These are phyloP conservation scores for Melanerpes aurifrons DNA, from an alignment of 2,113 vertebrate species.

Conservation along the genomic window DNA sequence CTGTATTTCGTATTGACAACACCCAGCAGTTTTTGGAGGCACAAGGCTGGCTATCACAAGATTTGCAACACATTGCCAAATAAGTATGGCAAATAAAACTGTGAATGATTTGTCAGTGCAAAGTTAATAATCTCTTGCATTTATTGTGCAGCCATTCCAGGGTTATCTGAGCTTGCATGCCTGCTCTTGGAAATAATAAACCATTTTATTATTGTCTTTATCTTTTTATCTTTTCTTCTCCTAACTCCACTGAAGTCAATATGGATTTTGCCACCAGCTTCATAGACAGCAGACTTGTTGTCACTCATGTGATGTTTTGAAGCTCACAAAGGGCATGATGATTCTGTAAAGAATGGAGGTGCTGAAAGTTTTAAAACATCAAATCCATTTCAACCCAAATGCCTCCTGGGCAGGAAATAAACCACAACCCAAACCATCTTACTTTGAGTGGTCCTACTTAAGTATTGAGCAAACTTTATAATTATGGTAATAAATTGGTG, in stretches of 20 bases:
- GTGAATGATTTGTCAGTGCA: slow-evolving; percentile 56
- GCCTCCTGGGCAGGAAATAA: background rate
- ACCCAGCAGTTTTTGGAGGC: background rate
- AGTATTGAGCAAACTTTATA: slow-evolving; percentile 68
- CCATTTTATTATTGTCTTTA: slow-evolving; percentile 60
- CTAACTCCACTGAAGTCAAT: background rate
- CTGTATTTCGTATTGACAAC: background rate
- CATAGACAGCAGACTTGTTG: fast-evolving
- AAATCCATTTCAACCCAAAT: background rate
- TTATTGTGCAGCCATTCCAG: slow-evolving; percentile 24
- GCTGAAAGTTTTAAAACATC: slow-evolving; percentile 6
- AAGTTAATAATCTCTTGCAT: slow-evolving; percentile 52
- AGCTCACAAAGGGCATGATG: background rate
- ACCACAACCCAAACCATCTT: background rate
- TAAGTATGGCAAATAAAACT: slow-evolving; percentile 41
- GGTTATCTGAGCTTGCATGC: slow-evolving; percentile 39
- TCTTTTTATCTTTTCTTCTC: background rate
- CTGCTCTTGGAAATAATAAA: slow-evolving; percentile 60
- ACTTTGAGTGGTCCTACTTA: slow-evolving; percentile 81
- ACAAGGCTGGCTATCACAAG: background rate
- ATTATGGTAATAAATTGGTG: slow-evolving; percentile 77
- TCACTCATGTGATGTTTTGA: background rate
- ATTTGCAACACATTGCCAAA: slow-evolving; percentile 21
- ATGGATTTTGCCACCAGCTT: background rate
- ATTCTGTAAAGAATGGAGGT: background rate